phyloP scores from a whole-genome alignment of 2,797 vertebrate genomes.

The Cetoscarus ocellatus region DNA sequence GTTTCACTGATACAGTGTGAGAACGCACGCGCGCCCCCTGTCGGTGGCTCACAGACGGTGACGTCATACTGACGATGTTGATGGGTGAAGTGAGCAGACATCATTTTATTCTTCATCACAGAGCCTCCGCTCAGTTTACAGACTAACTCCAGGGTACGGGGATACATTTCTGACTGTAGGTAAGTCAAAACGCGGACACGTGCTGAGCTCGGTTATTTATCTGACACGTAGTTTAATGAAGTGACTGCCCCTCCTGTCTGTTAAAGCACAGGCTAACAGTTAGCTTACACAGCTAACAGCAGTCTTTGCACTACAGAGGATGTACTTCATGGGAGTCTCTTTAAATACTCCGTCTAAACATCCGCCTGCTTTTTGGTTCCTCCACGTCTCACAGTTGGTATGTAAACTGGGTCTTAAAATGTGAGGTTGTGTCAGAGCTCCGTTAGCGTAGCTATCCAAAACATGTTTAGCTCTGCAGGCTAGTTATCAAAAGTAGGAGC shows the following conservation, averaged over 20 bases:
- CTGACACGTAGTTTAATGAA: rapidly evolving
- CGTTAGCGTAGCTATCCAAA: background rate
- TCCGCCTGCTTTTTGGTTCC: rapidly evolving
- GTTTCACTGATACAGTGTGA: too few species aligned
- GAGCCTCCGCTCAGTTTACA: conserved; percentile 21
- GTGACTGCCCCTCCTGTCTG: background rate
- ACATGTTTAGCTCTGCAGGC: conserved; percentile 16
- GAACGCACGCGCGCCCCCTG: conserved; percentile 49
- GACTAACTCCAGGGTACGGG: conserved; percentile 23
- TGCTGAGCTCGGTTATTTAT: background rate
- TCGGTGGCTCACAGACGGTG: conserved; percentile 16
- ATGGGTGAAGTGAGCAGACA: conserved; percentile 14
- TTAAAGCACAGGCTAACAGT: conserved; percentile 20
- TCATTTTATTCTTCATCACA: conserved; percentile 4
- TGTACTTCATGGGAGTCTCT: rapidly evolving
- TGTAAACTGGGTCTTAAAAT: background rate
- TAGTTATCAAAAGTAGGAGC: background rate
- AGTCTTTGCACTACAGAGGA: background rate
- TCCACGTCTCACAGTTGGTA: rapidly evolving
- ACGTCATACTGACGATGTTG: conserved; percentile 35
- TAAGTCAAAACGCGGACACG: conserved; percentile 33
- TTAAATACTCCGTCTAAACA: rapidly evolving
- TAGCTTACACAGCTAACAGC: conserved; percentile 22
- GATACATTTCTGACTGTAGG: conserved; percentile 38
- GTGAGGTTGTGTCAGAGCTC: background rate